Conservation (phyloP, 1,140 invertebrate species). For the Euura lappo region DNA sequence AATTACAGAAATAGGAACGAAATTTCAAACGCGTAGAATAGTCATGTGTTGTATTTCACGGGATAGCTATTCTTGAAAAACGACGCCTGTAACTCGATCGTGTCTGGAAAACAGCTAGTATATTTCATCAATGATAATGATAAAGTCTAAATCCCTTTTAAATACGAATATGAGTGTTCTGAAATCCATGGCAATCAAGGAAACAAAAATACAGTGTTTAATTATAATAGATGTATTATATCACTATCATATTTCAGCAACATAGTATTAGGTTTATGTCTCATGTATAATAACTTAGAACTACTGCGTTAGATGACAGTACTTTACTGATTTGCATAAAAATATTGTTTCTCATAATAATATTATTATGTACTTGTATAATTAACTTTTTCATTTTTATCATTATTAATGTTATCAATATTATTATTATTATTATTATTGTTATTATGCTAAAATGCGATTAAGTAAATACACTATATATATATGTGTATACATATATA, state of each 20-base stretch:
- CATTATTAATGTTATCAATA: background rate
- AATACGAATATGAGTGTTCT: too few relatives aligned
- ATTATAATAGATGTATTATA: slow-evolving; percentile 3
- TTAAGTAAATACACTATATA: background rate
- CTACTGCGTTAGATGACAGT: background rate
- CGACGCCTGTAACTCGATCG: too few relatives aligned
- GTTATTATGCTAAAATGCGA: slow-evolving; percentile 1
- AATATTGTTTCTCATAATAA: slow-evolving; percentile 2
- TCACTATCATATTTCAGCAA: background rate
- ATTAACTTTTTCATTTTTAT: background rate
- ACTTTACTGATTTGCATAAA: slow-evolving; percentile 3
- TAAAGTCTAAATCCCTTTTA: too few relatives aligned
- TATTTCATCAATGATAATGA: too few relatives aligned
- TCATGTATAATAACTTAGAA: background rate
- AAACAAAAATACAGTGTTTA: background rate
- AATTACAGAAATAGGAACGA: too few relatives aligned
- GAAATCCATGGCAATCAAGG: background rate
- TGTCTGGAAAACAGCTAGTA: too few relatives aligned
- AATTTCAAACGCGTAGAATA: too few relatives aligned
- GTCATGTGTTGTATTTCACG: too few relatives aligned
- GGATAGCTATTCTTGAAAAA: too few relatives aligned
- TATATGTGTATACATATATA: too few relatives aligned
- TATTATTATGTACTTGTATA: slow-evolving; percentile 9
- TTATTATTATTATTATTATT: slow-evolving; percentile 4
- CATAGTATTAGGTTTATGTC: background rate